phyloP scores from a whole-genome alignment of 1,140 invertebrate species.

The Penaeus chinensis region DNA sequence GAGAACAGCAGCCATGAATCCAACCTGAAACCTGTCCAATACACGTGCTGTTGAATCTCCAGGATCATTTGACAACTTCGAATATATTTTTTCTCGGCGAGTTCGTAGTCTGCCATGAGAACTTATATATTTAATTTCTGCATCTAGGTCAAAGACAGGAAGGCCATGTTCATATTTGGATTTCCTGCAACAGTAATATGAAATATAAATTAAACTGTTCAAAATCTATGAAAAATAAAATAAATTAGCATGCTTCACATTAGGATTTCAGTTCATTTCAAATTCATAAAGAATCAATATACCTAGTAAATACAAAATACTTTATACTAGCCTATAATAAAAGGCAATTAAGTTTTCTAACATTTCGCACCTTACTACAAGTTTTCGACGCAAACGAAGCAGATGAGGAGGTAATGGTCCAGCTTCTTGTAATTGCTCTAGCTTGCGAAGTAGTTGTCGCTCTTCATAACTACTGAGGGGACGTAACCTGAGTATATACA shows the following conservation, averaged over 20 bases:
- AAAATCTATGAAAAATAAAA: neutral
- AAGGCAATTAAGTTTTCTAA: neutral
- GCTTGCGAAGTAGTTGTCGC: constrained; percentile 2
- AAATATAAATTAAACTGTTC: neutral
- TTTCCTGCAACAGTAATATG: neutral
- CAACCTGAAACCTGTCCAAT: constrained; percentile 45
- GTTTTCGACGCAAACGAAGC: constrained; percentile 29
- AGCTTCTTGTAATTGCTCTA: constrained; percentile 2
- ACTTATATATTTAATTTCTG: neutral
- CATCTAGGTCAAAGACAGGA: constrained; percentile 10
- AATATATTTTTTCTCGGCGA: neutral
- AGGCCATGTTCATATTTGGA: constrained; percentile 11
- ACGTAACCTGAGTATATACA: constrained; percentile 6
- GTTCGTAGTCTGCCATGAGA: constrained; percentile 4
- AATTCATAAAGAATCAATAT: no score
- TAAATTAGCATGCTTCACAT: no score
- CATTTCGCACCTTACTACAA: constrained; percentile 26
- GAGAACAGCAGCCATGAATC: neutral
- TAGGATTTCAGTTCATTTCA: no score
- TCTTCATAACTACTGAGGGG: constrained; percentile 40
- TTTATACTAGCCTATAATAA: neutral
- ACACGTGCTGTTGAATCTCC: neutral
- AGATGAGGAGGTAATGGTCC: constrained; percentile 32
- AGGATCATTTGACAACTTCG: neutral
- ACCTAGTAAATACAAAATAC: neutral